Evolutionary conservation across 2,888 invertebrate species (phyloP).

Genomic region (Palloptera scutellata): DNA sequence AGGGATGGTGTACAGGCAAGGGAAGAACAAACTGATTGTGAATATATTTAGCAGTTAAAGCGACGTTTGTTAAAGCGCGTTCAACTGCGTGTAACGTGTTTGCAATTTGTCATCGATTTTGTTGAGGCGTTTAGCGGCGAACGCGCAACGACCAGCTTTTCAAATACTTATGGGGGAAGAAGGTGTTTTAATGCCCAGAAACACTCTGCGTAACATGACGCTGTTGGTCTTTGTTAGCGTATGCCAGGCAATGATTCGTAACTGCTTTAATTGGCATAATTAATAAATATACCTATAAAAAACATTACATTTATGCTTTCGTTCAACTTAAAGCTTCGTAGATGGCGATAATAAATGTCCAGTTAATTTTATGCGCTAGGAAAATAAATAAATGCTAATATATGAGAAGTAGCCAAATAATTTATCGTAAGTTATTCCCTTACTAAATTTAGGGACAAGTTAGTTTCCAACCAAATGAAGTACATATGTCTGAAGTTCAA

Average conservation of each 20-base stretch:
- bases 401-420: neutral
- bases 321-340: too few species aligned
- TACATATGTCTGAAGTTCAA: too few species aligned
- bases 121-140: constrained; percentile 53
- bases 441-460: neutral
- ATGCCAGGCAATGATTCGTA: constrained; percentile 44
- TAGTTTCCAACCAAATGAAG: too few species aligned
- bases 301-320: constrained; percentile 33
- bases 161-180: constrained; percentile 24
- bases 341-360: too few species aligned
- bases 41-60: constrained; percentile 27
- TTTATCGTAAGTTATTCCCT: neutral
- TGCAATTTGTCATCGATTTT: constrained; percentile 65
- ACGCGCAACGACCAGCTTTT: constrained; percentile 12
- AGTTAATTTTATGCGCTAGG: too few species aligned
- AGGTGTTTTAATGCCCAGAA: constrained; percentile 18
- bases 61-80: constrained; percentile 37
- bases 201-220: constrained; percentile 1
- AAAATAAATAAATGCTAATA: too few species aligned
- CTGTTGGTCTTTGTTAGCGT: constrained; percentile 38
- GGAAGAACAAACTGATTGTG: constrained; percentile 12
- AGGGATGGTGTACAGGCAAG: too few species aligned
- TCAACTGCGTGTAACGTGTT: constrained; percentile 65
- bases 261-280: constrained; percentile 59
- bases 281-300: constrained; percentile 60